These are phyloP conservation scores for Microchirus variegatus DNA, from an alignment of 2,797 vertebrate genomes.

Conservation along the genomic window DNA sequence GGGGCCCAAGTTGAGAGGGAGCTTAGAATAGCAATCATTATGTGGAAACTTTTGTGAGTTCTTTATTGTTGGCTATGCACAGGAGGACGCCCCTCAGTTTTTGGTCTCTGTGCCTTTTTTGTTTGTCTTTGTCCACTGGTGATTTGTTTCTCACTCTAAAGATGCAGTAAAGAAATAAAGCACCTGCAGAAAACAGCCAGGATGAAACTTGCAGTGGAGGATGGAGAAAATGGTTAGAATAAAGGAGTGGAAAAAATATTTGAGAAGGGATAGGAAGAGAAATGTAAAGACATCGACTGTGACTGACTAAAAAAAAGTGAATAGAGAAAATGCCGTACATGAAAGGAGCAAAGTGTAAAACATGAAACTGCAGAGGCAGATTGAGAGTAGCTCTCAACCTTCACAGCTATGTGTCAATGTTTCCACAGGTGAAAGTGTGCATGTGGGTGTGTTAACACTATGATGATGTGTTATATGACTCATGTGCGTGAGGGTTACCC, in stretches of 20 bases:
- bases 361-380: slow-evolving; percentile 65
- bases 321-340: slow-evolving; percentile 41
- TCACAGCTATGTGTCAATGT: slow-evolving; percentile 33
- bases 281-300: slow-evolving; percentile 7
- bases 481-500: slow-evolving; percentile 38
- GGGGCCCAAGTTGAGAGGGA: too few relatives aligned
- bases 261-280: slow-evolving; percentile 35
- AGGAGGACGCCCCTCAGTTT: too few relatives aligned
- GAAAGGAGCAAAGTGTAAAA: slow-evolving; percentile 58
- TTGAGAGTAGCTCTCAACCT: slow-evolving; percentile 61
- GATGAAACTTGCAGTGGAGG: slow-evolving; percentile 32
- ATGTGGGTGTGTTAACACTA: slow-evolving; percentile 30
- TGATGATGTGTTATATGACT: slow-evolving; percentile 43
- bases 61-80: too few relatives aligned
- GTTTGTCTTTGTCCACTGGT: too few relatives aligned
- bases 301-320: slow-evolving; percentile 35
- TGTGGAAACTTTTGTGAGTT: too few relatives aligned
- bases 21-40: too few relatives aligned
- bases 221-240: slow-evolving; percentile 39
- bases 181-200: too few relatives aligned
- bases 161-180: too few relatives aligned
- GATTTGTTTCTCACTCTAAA: too few relatives aligned
- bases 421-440: slow-evolving; percentile 20
- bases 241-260: slow-evolving; percentile 47
- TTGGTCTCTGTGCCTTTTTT: too few relatives aligned